Base-by-base conservation (phyloP, 2,888 invertebrate genomes). In the Chrysotoxum bicinctum region DNA sequence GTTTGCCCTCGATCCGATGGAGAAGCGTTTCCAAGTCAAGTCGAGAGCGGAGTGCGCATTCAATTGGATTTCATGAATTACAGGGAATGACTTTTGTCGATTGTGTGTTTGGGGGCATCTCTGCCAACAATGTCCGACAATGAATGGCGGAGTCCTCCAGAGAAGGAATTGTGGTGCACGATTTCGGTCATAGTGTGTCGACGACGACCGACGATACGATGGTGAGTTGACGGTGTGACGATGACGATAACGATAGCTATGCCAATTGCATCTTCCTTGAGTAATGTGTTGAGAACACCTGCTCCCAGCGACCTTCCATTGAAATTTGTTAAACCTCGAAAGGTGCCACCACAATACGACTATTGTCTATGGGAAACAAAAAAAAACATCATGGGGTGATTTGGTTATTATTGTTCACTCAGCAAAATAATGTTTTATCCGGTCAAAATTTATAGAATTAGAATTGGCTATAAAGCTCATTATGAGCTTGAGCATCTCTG, bases 31-130 rank as follows among this genome's bases (percentile, higher is more conserved):
- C 37, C 23, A 23, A 50, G 19, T 48, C 23, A 23, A 50, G 19
- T 48, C 21, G 21, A 48, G 48, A 48, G 21, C 10, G 5, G 10
- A 52, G 52, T 21, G 8, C 26, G 56, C 75, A 81, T 81, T 82
- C 76, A 72, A 76, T 77, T 82, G 64, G 77, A 70, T 82, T 82
- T 82, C 72, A 77, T 82, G 81, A 82, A 82, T 82, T 82, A 76
- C 66, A 72, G 6, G 72, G 60, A 73, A 73, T 77, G 66, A 73
- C 66, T 73, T 72, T 82, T 72, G 75, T 70, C 75, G 76, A 66
- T 69, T 69, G 19, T 81, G 69, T 66, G 43, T 66, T 75, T 62
- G 80, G 52, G 70, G 69, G 70, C 69, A 75, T 81, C 62, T 60
- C 48, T 26, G 40, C 23, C 40, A 60, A 62, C 35, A 45, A 26